Evolutionary conservation across 2,888 invertebrate genomes (phyloP), one percentile per base, ranked within the genome.

Genomic region (Acanthopleura granulata): DNA sequence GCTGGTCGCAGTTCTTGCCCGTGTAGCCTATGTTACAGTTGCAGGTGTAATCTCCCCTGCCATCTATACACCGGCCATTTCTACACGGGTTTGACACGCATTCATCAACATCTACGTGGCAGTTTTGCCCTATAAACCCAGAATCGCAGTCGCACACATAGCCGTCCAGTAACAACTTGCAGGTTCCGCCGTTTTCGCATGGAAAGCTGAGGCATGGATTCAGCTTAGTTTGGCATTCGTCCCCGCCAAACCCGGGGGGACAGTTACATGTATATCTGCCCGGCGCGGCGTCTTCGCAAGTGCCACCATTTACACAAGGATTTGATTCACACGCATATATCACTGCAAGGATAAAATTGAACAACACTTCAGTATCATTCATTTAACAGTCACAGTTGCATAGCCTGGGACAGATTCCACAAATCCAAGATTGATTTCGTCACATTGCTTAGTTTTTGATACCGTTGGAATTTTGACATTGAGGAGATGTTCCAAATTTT

Each of bases 61-160:
- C 49, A 29, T 71, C 40, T 15, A 30, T 49, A 69, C 76, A 76
- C 18, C 49, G 61, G 4, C 62, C 76, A 15, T 73, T 73, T 49
- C 61, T 70, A n/a, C 51, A 66, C 18, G 74, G 74, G 51, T 74
- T 57, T 16, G 66, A 62, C 12, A 29, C 30, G 70, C 76, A 76
- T 57, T 76, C 74, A 22, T 51, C 57, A 57, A 76, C 70, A 74
- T 76, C 70, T 16, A 66, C n/a, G 50, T 74, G 70, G 49, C 76
- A 69, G 29, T 18, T 22, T 57, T 50, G 22, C 4, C 71, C 71
- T 14, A 30, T 1, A 49, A 40, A 40, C 1, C 71, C 71, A 27
- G 66, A 15, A 6, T 14, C 18, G 22, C 72, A 72, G 1, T 18
- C 1, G 27, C 72, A 72, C 12, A n/a, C 4, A 29, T 25, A 72